Evolutionary conservation across 1,140 invertebrate species (phyloP).

Genomic region (Micrasema longulum): DNA sequence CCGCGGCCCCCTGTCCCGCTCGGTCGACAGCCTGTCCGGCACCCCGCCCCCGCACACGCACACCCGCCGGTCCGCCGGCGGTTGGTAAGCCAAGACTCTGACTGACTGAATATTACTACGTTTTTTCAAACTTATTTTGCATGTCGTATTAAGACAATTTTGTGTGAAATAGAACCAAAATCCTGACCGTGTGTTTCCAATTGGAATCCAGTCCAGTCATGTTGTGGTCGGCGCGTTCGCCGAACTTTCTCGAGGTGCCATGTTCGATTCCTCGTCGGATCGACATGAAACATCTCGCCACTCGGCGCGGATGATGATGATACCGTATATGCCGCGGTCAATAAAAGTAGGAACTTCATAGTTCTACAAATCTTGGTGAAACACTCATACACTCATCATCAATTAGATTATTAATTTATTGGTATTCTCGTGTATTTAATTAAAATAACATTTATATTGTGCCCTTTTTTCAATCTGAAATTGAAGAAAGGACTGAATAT

Average conservation of each 20-base stretch:
- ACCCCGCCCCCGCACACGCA: conserved; percentile 21
- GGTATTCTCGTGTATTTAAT: no score
- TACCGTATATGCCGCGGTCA: no score
- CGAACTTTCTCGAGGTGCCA: background rate
- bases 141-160: background rate
- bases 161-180: no score
- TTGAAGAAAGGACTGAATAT: no score
- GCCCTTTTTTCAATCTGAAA: no score
- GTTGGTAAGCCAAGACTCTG: conserved; percentile 29
- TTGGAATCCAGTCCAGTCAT: background rate
- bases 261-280: background rate
- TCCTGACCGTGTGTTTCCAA: no score
- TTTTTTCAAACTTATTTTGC: background rate
- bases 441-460: no score
- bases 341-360: no score
- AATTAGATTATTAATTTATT: no score
- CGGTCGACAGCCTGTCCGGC: conserved; percentile 43
- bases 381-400: no score
- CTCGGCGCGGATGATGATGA: background rate
- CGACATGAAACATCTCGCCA: background rate
- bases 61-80: conserved; percentile 49
- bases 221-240: background rate
- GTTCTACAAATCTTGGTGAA: no score
- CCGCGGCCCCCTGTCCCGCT: conserved; percentile 31
- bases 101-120: background rate